phyloP scores from a whole-genome alignment of 1,140 invertebrate genomes.

The Megalonaias nervosa region DNA sequence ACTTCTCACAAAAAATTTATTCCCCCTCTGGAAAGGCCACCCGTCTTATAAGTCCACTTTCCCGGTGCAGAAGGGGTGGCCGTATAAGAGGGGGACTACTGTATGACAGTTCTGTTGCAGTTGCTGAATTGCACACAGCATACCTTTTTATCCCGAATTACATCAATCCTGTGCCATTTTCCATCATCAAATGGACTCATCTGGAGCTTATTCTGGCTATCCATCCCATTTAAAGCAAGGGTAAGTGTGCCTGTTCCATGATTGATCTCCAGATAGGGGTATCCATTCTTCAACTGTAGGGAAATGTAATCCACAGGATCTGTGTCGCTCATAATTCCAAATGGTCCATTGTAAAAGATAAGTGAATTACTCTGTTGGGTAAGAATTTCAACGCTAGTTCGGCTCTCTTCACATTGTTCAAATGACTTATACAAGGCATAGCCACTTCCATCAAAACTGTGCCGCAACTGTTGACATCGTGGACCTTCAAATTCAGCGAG shows the following conservation, averaged over 20 bases:
- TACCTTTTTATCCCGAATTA: constrained; percentile 94
- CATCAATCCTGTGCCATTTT: constrained; percentile 95
- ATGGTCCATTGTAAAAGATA: constrained; percentile 95
- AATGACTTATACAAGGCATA: constrained; percentile 93
- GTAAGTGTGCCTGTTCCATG: constrained; percentile 90
- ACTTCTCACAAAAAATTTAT: too few species aligned
- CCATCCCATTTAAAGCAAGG: constrained; percentile 80
- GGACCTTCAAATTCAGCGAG: constrained; percentile 93
- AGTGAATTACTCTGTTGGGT: constrained; percentile 89
- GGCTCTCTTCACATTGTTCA: constrained; percentile 96
- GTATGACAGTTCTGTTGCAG: too few species aligned
- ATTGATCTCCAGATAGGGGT: constrained; percentile 91
- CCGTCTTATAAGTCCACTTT: too few species aligned
- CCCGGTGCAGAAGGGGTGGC: too few species aligned
- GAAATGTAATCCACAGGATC: constrained; percentile 87
- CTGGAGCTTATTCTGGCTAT: constrained; percentile 22
- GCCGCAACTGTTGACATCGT: constrained; percentile 93
- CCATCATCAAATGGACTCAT: constrained; percentile 83
- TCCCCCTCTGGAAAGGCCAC: too few species aligned
- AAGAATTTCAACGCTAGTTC: constrained; percentile 95
- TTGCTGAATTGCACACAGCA: constrained; percentile 3
- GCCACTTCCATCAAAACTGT: constrained; percentile 85
- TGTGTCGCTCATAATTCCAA: constrained; percentile 75
- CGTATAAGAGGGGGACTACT: too few species aligned
- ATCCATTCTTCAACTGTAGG: constrained; percentile 90